phyloP scores from a whole-genome alignment of 2,113 vertebrate genomes.

The Microcebus ravelobensis region DNA sequence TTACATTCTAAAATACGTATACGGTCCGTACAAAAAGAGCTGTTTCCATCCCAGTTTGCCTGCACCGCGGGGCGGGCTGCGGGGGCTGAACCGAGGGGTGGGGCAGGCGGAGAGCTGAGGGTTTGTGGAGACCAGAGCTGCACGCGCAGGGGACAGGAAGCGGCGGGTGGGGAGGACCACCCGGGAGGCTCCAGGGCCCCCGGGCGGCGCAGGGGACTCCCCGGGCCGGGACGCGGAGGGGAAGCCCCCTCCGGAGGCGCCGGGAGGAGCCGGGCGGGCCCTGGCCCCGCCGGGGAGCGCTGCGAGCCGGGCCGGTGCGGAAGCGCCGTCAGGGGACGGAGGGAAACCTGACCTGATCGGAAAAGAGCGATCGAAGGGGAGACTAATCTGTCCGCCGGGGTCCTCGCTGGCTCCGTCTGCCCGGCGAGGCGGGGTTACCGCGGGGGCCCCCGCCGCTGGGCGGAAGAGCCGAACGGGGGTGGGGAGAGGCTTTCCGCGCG shows the following conservation, averaged over 20 bases:
- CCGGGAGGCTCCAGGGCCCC: neutral
- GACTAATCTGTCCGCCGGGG: constrained; percentile 34
- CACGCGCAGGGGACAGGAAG: accelerated
- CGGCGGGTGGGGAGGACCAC: neutral
- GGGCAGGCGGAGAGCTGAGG: neutral
- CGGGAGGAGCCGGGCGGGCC: neutral
- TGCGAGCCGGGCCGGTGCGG: neutral
- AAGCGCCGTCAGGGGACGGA: constrained; percentile 10
- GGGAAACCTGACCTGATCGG: constrained; percentile 71
- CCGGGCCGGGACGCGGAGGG: accelerated
- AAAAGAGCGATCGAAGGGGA: constrained; percentile 62
- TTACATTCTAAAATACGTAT: neutral
- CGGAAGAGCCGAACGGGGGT: neutral
- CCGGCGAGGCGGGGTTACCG: neutral
- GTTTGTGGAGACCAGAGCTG: accelerated
- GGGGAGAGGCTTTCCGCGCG: neutral
- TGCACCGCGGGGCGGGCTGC: neutral
- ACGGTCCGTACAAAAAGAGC: neutral
- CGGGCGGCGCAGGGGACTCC: neutral
- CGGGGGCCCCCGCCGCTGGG: neutral
- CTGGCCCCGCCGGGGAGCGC: constrained; percentile 38
- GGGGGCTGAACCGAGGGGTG: neutral
- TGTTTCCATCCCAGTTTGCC: neutral
- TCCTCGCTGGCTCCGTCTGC: constrained; percentile 21
- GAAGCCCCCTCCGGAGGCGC: constrained; percentile 38